A percentile compares a stretch with the other conserved stretches of the same genome.
Evolutionary conservation across 2,888 invertebrate genomes (phyloP).

Genomic region (Lasioglossum calceatum): DNA sequence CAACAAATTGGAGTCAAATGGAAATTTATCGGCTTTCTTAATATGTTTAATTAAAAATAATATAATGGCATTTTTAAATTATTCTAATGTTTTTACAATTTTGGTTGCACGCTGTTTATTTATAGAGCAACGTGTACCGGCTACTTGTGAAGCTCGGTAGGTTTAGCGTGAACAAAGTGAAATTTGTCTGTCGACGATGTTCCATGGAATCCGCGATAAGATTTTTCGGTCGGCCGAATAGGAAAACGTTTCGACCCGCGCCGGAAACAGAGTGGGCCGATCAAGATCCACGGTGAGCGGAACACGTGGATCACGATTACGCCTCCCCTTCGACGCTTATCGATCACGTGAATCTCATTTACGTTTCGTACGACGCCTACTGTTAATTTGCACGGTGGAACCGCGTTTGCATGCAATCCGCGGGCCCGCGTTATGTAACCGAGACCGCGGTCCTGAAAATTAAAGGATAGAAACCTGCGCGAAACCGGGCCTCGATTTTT

Average conservation of each 20-base stretch:
- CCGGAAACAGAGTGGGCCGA: constrained; percentile 8
- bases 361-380: constrained; percentile 29
- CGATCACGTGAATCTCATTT: constrained; percentile 55
- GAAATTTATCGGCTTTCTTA: too few relatives aligned
- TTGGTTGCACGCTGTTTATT: too few relatives aligned
- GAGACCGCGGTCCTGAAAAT: constrained; percentile 9
- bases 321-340: constrained; percentile 28
- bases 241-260: not conserved
- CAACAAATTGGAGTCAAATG: too few relatives aligned
- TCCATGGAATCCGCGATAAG: not conserved
- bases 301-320: constrained; percentile 54
- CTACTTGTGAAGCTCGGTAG: too few relatives aligned
- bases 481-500: constrained; percentile 15
- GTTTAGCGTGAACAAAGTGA: not conserved
- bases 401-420: constrained; percentile 29
- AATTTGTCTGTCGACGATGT: not conserved
- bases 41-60: too few relatives aligned
- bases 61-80: too few relatives aligned
- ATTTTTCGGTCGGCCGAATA: constrained; percentile 6
- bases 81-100: too few relatives aligned
- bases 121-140: too few relatives aligned
- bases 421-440: constrained; percentile 32
- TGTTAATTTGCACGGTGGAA: constrained; percentile 50
- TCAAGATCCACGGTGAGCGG: constrained; percentile 44
- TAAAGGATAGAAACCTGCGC: constrained; percentile 8